phyloP scores from a whole-genome alignment of 53 echinoderm and acorn worm genomes.

The Luidia sarsii region DNA sequence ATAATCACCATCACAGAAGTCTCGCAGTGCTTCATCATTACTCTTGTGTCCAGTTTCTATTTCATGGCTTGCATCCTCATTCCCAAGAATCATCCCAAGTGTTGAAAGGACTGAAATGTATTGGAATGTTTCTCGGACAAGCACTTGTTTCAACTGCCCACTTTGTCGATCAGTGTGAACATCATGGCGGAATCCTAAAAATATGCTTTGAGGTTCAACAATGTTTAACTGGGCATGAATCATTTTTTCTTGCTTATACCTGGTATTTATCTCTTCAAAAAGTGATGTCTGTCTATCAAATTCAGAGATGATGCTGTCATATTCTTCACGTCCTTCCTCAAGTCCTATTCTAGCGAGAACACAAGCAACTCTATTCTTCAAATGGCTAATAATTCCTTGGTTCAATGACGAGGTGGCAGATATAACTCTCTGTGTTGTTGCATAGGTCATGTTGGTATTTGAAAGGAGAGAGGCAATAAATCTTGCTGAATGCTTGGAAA shows the following conservation, averaged over 20 bases:
- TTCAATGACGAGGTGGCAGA: conserved; percentile 4
- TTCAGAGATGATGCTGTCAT: background rate
- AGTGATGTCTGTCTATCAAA: conserved; percentile 5
- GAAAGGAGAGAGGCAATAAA: conserved; percentile 16
- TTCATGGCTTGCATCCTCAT: conserved; percentile 19
- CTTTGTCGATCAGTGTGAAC: conserved; percentile 10
- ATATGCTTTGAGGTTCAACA: background rate
- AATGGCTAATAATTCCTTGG: conserved; percentile 1
- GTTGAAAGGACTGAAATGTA: conserved; percentile 10
- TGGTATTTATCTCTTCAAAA: conserved; percentile 1
- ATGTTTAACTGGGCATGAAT: conserved; percentile 1
- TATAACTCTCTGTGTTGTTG: conserved; percentile 8
- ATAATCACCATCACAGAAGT: conserved; percentile 6
- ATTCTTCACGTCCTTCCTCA: background rate
- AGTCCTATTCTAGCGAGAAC: background rate
- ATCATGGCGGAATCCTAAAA: conserved; percentile 24
- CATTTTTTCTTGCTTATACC: conserved; percentile 18
- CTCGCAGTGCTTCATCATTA: conserved; percentile 13
- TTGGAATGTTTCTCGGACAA: conserved; percentile 18
- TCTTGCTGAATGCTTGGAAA: background rate
- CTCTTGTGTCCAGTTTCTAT: conserved; percentile 3
- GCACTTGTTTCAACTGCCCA: conserved; percentile 8
- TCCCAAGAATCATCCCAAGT: conserved; percentile 19
- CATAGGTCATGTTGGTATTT: conserved; percentile 16
- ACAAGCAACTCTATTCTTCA: background rate